Evolutionary conservation across 1,140 invertebrate species (phyloP).

Genomic region (Drosophila tropicalis): DNA sequence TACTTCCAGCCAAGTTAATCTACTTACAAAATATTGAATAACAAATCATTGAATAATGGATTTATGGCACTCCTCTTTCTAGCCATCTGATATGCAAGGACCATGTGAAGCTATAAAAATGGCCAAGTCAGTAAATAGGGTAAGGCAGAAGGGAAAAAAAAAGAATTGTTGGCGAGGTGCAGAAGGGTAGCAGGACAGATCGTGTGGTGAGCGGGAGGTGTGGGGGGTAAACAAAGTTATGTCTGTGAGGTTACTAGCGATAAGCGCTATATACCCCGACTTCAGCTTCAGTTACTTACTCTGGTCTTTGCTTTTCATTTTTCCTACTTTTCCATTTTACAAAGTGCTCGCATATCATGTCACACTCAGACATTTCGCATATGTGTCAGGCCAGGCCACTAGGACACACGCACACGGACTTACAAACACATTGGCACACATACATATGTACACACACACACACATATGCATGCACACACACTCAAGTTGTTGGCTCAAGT

Average conservation of each 20-base stretch:
- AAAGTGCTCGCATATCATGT: slow-evolving; percentile 82
- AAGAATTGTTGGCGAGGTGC: not conserved
- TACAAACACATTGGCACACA: slow-evolving; percentile 24
- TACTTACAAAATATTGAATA: slow-evolving; percentile 83
- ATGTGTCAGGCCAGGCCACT: slow-evolving; percentile 72
- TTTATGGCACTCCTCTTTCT: slow-evolving; percentile 69
- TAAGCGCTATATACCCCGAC: slow-evolving; percentile 63
- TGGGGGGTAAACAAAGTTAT: slow-evolving; percentile 30
- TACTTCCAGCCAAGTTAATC: slow-evolving; percentile 77
- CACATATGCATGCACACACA: slow-evolving; percentile 27
- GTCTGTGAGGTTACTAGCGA: slow-evolving; percentile 32
- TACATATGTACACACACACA: slow-evolving; percentile 35
- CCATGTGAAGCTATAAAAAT: slow-evolving; percentile 65
- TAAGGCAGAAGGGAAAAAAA: no score
- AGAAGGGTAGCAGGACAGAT: not conserved
- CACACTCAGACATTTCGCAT: slow-evolving; percentile 78
- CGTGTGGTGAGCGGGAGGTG: not conserved
- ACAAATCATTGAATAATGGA: slow-evolving; percentile 82
- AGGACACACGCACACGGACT: slow-evolving; percentile 39
- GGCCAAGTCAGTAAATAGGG: slow-evolving; percentile 28
- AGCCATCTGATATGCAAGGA: slow-evolving; percentile 71
- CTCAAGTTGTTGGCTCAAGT: slow-evolving; percentile 58
- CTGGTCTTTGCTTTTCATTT: slow-evolving; percentile 59
- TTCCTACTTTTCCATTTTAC: slow-evolving; percentile 69
- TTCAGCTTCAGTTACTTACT: slow-evolving; percentile 67